Evolutionary conservation across 2,797 vertebrate species (phyloP), one percentile per base, ranked within the genome.

Genomic region (Oreonectes daqikongensis): DNA sequence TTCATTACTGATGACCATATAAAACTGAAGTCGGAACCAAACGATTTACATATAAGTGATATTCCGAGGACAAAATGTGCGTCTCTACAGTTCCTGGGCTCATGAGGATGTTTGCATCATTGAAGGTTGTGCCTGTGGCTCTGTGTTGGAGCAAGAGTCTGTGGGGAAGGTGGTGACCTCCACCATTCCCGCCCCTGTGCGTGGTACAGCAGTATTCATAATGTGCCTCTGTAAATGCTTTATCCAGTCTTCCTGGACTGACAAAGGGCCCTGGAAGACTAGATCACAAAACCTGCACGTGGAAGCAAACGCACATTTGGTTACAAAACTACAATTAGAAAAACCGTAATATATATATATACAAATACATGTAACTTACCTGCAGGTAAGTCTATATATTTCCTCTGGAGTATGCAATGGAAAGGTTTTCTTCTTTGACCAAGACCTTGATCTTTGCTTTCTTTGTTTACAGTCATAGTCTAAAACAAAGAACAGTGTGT

Each of bases 221-320:
- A 99, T 96, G 92, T 99, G 97, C 92, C 97, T 95, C 87, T 99
- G 97, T 94, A 99, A 95, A 93, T 99, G 97, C 91, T 99, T 99
- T 86, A 99, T 97, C 97, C 97, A 99, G 92, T 99, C 97, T 93
- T 99, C 97, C 93, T 99, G 97, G 86, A 99, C 96, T 83, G 97
- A 98, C 87, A 99, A 88, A 26, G 97, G 97, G 88, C 97, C 97
- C 91, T 98, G 96, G 94, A 99, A 99, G 92, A 99, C 96, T 87
- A 99, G 94, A 92, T 98, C 97, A 92, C 97, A 99, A 94, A 99
- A 99, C 95, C 97, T 93, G 82, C 28, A 52, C 2, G 40, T 5
- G 57, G 3, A 72, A 50, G 50, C 5, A 77, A 50, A 18, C 26
- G 30, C 24, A 61, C 30, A 57, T 18, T 57, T 57, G 5, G 42